These are phyloP conservation scores for Uromys caudimaculatus DNA, from an alignment of 2,797 vertebrate species.

Conservation along the genomic window DNA sequence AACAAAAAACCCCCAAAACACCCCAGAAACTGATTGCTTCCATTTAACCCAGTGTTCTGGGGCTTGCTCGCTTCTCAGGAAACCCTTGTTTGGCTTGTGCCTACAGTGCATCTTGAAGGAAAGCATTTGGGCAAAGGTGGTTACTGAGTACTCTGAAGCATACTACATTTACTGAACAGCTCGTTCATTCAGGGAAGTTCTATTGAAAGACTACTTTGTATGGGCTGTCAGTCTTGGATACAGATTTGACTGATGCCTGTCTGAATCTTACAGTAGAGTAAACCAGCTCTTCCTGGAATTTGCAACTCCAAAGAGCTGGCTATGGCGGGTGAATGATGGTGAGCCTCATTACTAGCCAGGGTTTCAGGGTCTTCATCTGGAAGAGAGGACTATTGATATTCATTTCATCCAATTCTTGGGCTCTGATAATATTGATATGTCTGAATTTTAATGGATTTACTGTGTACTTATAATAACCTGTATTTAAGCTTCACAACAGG, in stretches of 20 bases:
- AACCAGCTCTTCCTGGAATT: not conserved
- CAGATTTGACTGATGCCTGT: constrained; percentile 1
- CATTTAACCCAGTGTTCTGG: not conserved
- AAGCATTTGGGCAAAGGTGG: not conserved
- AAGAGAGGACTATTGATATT: not conserved
- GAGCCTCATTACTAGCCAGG: not conserved
- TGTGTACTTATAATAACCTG: not conserved
- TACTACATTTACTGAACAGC: not conserved
- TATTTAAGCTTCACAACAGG: constrained; percentile 15
- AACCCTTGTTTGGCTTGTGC: constrained; percentile 39
- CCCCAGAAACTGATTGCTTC: not conserved
- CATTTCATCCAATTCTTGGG: not conserved
- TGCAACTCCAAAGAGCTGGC: not conserved
- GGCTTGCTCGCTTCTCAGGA: not conserved
- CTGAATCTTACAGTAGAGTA: not conserved
- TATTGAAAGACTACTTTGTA: not conserved
- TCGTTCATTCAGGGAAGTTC: constrained; percentile 21
- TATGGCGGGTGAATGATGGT: not conserved
- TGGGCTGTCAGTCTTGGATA: not conserved
- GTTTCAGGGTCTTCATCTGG: not conserved
- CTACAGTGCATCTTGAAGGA: constrained; percentile 28
- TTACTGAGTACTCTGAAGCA: not conserved
- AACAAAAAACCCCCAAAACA: no score
- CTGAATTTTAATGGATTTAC: not conserved
- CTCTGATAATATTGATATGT: not conserved